A percentile compares a stretch with the other conserved stretches of the same genome.
These are phyloP conservation scores for Oxycera nigricornis DNA, from an alignment of 2,888 invertebrate genomes.

Conservation along the genomic window DNA sequence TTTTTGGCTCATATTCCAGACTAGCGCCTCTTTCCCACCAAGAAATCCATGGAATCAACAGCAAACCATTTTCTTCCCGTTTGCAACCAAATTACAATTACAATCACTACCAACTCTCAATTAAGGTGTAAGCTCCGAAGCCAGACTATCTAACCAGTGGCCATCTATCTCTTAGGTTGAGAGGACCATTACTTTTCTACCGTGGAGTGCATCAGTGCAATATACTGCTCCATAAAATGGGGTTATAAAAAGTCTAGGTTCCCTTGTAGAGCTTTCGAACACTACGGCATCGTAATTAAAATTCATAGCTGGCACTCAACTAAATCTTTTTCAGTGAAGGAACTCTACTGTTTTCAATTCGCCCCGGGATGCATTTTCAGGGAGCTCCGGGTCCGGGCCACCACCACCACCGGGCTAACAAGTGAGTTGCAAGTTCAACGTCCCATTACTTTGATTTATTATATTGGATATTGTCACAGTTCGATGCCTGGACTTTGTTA, in stretches of 20 bases:
- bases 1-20: too few relatives aligned
- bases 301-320: conserved; percentile 33
- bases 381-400: background rate
- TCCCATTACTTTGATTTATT: conserved; percentile 40
- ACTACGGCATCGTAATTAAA: conserved; percentile 2
- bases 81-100: too few relatives aligned
- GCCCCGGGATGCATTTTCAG: background rate
- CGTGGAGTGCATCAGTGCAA: background rate
- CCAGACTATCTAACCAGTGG: background rate
- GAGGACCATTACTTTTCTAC: conserved; percentile 5
- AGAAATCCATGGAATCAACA: too few relatives aligned
- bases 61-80: too few relatives aligned
- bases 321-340: conserved; percentile 7
- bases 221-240: background rate
- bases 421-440: conserved; percentile 22
- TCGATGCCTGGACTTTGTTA: conserved; percentile 30
- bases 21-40: too few relatives aligned
- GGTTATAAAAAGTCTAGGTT: background rate
- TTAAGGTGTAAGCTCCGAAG: background rate
- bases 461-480: conserved; percentile 31
- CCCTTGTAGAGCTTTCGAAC: background rate
- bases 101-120: too few relatives aligned
- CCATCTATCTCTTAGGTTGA: background rate
- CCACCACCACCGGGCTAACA: background rate
- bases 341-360: background rate